phyloP scores from a whole-genome alignment of 2,797 vertebrate genomes.

The Sternotherus odoratus region DNA sequence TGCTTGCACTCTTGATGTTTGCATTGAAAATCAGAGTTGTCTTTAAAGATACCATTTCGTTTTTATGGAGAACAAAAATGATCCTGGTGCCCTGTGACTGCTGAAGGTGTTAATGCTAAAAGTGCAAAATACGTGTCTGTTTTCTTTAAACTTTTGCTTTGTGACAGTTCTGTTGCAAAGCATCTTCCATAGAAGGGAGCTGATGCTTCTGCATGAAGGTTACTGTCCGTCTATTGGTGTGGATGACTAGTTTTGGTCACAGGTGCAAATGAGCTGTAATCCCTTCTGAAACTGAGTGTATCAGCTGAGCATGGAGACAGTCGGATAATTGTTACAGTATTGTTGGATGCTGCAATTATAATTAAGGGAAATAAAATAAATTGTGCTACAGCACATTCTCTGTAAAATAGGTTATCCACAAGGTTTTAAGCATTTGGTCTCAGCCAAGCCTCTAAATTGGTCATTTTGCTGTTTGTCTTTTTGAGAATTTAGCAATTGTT shows the following conservation, averaged over 20 bases:
- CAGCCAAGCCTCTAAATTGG: neutral
- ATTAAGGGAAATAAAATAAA: neutral
- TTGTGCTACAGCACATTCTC: neutral
- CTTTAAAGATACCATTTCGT: neutral
- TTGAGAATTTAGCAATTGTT: conserved; percentile 14
- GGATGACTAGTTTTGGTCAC: fast-evolving
- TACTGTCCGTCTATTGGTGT: fast-evolving
- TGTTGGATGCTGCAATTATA: neutral
- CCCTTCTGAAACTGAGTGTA: fast-evolving
- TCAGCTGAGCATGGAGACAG: fast-evolving
- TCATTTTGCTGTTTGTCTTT: neutral
- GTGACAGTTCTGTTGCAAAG: neutral
- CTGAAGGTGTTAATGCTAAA: neutral
- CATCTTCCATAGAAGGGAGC: neutral
- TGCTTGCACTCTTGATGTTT: neutral
- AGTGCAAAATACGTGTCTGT: neutral
- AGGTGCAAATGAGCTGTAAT: fast-evolving
- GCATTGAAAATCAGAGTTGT: neutral
- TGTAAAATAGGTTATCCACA: fast-evolving
- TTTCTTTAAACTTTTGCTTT: neutral
- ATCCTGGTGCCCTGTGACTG: neutral
- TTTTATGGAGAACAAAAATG: neutral
- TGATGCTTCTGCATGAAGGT: fast-evolving
- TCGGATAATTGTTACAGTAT: fast-evolving
- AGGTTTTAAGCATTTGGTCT: neutral